phyloP scores from a whole-genome alignment of 2,888 invertebrate species.

The Pachymerium ferrugineum region DNA sequence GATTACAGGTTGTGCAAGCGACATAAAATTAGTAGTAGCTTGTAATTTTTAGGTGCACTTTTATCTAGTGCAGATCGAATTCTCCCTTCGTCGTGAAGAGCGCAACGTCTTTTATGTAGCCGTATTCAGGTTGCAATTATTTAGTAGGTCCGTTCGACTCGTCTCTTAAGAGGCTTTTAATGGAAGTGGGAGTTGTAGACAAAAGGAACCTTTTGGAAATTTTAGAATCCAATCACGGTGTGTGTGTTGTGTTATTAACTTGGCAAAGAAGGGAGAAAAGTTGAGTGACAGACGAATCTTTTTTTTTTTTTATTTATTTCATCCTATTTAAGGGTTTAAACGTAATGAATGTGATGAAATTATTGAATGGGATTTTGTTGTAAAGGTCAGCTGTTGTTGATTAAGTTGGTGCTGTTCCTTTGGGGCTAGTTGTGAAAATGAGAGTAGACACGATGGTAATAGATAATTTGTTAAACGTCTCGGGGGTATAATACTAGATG shows the following conservation, averaged over 20 bases:
- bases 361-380: slow-evolving; percentile 18
- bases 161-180: slow-evolving; percentile 5
- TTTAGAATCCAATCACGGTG: slow-evolving; percentile 11
- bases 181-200: slow-evolving; percentile 24
- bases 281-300: neutral
- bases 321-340: slow-evolving; percentile 5
- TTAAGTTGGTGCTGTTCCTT: slow-evolving; percentile 16
- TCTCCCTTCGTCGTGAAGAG: slow-evolving; percentile 16
- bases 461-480: slow-evolving; percentile 23
- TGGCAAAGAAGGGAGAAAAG: neutral
- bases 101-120: slow-evolving; percentile 6
- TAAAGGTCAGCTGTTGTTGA: slow-evolving; percentile 24
- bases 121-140: slow-evolving; percentile 17
- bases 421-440: slow-evolving; percentile 23
- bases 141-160: neutral
- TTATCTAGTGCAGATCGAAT: slow-evolving; percentile 9
- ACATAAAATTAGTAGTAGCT: slow-evolving; percentile 25
- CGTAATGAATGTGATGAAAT: neutral
- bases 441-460: slow-evolving; percentile 25
- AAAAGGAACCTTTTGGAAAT: slow-evolving; percentile 19
- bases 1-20: slow-evolving; percentile 14
- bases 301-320: neutral
- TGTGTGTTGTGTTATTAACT: neutral
- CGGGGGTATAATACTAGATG: slow-evolving; percentile 6
- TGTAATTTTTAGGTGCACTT: slow-evolving; percentile 14